Percentiles rank a stretch among this genome's conserved stretches.
These are phyloP conservation scores for Brassicogethes aeneus DNA, from an alignment of 2,888 invertebrate species.

Conservation along the genomic window DNA sequence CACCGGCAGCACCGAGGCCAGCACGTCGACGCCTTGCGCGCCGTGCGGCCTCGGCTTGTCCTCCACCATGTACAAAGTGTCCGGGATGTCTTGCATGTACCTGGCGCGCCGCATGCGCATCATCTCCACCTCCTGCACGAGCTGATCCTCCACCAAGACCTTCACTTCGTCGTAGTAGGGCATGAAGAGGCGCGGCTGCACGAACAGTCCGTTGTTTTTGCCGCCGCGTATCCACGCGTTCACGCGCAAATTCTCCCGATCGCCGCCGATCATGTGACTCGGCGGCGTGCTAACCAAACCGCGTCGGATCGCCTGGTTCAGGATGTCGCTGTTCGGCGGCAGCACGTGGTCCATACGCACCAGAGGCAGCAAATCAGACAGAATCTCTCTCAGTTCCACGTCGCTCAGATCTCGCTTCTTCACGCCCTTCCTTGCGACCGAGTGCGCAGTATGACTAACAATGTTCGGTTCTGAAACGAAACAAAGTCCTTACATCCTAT, in stretches of 20 bases:
- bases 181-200: constrained; percentile 84
- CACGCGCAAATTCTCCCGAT: constrained; percentile 53
- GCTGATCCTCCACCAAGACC: constrained; percentile 76
- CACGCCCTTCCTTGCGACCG: constrained; percentile 76
- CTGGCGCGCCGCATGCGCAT: constrained; percentile 41
- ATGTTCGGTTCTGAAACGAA: constrained; percentile 69
- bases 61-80: constrained; percentile 77
- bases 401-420: constrained; percentile 77
- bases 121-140: constrained; percentile 60
- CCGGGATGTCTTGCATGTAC: constrained; percentile 78
- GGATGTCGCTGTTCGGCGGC: constrained; percentile 71
- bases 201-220: constrained; percentile 62
- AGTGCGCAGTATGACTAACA: constrained; percentile 87
- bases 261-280: constrained; percentile 76
- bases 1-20: constrained; percentile 60
- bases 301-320: constrained; percentile 60
- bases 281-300: constrained; percentile 76
- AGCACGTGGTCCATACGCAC: constrained; percentile 86
- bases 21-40: constrained; percentile 52
- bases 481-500: too few species aligned
- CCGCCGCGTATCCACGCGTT: constrained; percentile 76
- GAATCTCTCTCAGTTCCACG: constrained; percentile 73
- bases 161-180: constrained; percentile 94
- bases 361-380: constrained; percentile 73
- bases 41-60: constrained; percentile 30